Evolutionary conservation across 2,113 vertebrate species (phyloP), one percentile per base, ranked within the genome.

Genomic region (Platysteira castanea): DNA sequence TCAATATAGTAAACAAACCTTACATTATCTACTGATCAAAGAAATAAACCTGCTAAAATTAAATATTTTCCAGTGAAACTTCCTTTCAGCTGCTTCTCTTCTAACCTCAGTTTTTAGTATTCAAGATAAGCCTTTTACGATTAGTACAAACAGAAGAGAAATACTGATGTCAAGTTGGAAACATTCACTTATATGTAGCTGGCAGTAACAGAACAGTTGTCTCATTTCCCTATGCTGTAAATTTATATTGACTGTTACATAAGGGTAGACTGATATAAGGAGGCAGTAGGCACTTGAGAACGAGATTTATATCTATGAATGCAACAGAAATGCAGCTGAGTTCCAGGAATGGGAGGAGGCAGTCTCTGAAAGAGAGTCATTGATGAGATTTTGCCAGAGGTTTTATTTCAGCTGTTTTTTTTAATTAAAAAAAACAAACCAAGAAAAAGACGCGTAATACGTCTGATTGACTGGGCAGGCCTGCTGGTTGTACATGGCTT

Each of bases 51-150:
- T 92, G 69, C 84, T 96, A 61, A 83, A 92, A 95, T 94, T 86
- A 97, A 95, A 94, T 91, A 46, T 87, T 96, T 95, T 97, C 60
- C 71, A 77, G 2, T 83, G 65, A 68, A 94, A 95, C 89, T 97
- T 96, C 90, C 94, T 96, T 91, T 89, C 95, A 97, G 92, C 89
- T 96, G 97, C 94, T 96, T 92, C 56, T 91, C 79, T 94, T 97
- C 89, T 87, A 78, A 94, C 47, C 53, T 96, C 53, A 82, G 52
- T 54, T 95, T 95, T 97, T 92, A 79, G 39, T 73, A 57, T 63
- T 94, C 41, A 89, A 96, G 96, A 97, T 97, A 97, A 96, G 90
- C 41, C 50, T 97, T 97, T 90, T 91, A 96, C 91, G 89, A 94
- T 77, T 27, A 89, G 74, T 83, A 82, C 73, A 94, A 96, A 93